Percentiles rank a stretch among this genome's conserved stretches.
Evolutionary conservation across 2,888 invertebrate genomes (phyloP).

Genomic region (Hoplodrina blanda): DNA sequence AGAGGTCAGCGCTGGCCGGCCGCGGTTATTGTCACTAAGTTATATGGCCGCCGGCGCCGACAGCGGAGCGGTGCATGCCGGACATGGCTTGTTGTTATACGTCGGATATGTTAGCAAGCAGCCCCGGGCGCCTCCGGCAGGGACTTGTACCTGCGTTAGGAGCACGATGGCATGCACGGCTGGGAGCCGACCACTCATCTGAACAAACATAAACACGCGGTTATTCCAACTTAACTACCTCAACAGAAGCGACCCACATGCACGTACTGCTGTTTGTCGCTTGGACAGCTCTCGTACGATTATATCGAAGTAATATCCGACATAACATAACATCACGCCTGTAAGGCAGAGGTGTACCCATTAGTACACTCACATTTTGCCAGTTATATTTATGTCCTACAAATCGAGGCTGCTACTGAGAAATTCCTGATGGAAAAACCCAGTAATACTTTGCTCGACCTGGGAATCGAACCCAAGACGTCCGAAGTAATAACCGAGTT

Average conservation of each 20-base stretch:
- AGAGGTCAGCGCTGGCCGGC: constrained; percentile 9
- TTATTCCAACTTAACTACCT: not conserved
- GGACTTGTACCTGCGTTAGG: constrained; percentile 6
- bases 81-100: constrained; percentile 41
- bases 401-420: too few species aligned
- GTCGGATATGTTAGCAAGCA: constrained; percentile 2
- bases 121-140: constrained; percentile 21
- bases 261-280: not conserved
- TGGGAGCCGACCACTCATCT: constrained; percentile 10
- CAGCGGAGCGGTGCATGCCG: not conserved
- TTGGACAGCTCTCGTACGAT: not conserved
- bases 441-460: too few species aligned
- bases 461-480: too few species aligned
- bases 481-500: not conserved
- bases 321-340: too few species aligned
- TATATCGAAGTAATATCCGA: not conserved
- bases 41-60: constrained; percentile 1
- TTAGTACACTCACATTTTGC: too few species aligned
- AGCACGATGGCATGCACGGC: constrained; percentile 14
- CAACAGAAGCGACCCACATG: not conserved
- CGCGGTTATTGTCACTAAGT: constrained; percentile 7
- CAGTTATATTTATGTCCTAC: too few species aligned
- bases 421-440: too few species aligned
- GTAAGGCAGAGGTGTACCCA: too few species aligned
- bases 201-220: constrained; percentile 10